Evolutionary conservation across 1,140 invertebrate species (phyloP).

Genomic region (Zaprionus tsacasi): DNA sequence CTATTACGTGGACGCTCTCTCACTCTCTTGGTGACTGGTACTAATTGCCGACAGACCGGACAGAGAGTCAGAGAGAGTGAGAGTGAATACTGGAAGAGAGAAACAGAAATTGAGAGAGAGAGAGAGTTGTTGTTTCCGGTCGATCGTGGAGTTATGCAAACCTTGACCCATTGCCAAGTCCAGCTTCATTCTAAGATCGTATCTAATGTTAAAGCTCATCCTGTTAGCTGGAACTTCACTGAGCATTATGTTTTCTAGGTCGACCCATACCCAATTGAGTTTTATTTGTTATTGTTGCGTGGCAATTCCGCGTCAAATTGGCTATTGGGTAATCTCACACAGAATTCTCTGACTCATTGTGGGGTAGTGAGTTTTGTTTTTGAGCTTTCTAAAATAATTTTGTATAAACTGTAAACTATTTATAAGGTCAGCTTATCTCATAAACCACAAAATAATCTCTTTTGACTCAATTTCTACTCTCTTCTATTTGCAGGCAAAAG

Average conservation of each 20-base stretch:
- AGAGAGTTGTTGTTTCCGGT: slow-evolving; percentile 39
- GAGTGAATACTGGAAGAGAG: neutral
- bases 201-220: neutral
- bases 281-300: neutral
- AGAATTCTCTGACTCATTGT: slow-evolving; percentile 2
- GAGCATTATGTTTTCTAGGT: neutral
- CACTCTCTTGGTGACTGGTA: slow-evolving; percentile 66
- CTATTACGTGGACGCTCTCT: slow-evolving; percentile 32
- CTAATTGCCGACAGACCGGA: slow-evolving; percentile 64
- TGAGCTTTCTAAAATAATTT: neutral
- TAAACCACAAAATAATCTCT: too few species aligned
- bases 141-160: slow-evolving; percentile 23
- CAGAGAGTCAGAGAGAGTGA: slow-evolving; percentile 3
- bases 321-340: neutral
- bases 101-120: slow-evolving; percentile 36
- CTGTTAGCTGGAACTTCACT: neutral
- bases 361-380: neutral
- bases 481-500: slow-evolving; percentile 92
- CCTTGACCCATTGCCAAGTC: slow-evolving; percentile 7
- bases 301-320: neutral
- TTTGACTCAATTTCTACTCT: neutral
- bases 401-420: too few species aligned
- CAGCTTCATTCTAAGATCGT: neutral
- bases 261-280: neutral
- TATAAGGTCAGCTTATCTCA: too few species aligned